These are phyloP conservation scores for Urocitellus parryii DNA, from an alignment of 2,113 vertebrate genomes.

Conservation along the genomic window DNA sequence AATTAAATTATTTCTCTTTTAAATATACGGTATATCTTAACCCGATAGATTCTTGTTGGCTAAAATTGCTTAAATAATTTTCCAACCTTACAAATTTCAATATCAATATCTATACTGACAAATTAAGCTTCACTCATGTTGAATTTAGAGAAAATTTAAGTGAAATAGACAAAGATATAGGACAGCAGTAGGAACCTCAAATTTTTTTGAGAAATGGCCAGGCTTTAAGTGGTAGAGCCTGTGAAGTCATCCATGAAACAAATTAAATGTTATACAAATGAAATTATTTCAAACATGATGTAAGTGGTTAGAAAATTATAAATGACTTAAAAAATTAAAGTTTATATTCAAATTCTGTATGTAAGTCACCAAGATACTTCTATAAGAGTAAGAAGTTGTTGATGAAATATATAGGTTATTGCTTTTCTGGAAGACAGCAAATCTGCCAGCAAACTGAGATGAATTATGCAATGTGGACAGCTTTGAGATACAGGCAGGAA, in stretches of 20 bases:
- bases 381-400: background rate
- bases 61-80: slow-evolving; percentile 13
- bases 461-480: background rate
- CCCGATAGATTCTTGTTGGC: background rate
- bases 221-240: background rate
- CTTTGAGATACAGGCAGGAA: background rate
- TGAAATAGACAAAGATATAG: background rate
- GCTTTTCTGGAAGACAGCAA: background rate
- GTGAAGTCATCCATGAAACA: background rate
- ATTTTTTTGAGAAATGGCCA: background rate
- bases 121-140: background rate
- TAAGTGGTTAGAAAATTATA: background rate
- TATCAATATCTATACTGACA: background rate
- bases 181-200: too few relatives aligned
- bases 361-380: background rate
- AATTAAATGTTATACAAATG: background rate
- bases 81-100: background rate
- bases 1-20: background rate
- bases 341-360: background rate
- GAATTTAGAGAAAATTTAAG: background rate
- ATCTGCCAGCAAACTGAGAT: background rate
- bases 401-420: background rate
- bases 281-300: background rate
- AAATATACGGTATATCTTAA: background rate
- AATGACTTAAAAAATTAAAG: background rate